Conservation (phyloP, 2,113 vertebrate genomes). For the Ceuthmochares aereus region DNA sequence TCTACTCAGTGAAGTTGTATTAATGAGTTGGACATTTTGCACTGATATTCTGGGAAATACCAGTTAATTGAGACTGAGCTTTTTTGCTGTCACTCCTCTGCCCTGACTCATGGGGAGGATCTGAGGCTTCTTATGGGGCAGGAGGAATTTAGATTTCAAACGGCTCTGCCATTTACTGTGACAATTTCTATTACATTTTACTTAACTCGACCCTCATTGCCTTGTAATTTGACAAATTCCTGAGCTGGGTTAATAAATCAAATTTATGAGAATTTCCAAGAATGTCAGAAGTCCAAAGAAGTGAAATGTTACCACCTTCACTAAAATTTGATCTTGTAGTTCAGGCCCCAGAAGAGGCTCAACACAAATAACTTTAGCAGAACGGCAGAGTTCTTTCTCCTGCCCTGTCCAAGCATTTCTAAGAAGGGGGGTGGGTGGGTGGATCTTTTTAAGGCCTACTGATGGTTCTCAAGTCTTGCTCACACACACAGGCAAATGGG, state of each 20-base stretch:
- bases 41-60: not conserved
- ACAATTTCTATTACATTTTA: not conserved
- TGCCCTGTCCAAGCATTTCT: not conserved
- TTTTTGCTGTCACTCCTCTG: not conserved
- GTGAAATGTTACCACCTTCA: constrained; percentile 47
- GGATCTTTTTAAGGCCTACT: not conserved
- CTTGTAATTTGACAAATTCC: constrained; percentile 38
- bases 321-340: constrained; percentile 47
- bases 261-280: constrained; percentile 47
- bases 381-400: not conserved
- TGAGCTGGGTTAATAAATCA: constrained; percentile 51
- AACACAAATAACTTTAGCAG: constrained; percentile 21
- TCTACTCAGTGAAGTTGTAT: not conserved
- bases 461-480: not conserved
- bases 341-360: not conserved
- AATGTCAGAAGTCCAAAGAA: constrained; percentile 18
- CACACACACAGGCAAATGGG: not conserved
- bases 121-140: constrained; percentile 17
- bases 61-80: not conserved
- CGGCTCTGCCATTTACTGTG: not conserved
- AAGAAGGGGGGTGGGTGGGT: not conserved
- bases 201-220: not conserved
- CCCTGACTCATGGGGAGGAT: not conserved
- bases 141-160: constrained; percentile 27
- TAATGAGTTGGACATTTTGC: not conserved